A percentile compares a stretch with the other conserved stretches of the same genome.
Evolutionary conservation across 2,113 vertebrate genomes (phyloP).

Genomic region (Xiphorhynchus elegans): DNA sequence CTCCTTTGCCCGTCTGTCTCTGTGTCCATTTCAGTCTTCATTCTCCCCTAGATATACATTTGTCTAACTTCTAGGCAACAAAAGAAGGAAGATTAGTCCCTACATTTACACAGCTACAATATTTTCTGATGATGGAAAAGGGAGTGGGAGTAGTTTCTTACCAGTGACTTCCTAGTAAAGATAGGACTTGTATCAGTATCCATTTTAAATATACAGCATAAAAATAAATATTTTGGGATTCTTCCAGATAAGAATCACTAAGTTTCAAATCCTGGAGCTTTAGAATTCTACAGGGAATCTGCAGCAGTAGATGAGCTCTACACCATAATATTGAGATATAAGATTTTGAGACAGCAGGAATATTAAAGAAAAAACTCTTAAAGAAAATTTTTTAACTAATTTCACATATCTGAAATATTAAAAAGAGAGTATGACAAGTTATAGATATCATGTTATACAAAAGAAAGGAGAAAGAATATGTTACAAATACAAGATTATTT

Average conservation of each 20-base stretch:
- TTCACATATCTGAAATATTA: not conserved
- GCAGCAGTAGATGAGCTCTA: not conserved
- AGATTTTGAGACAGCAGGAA: not conserved
- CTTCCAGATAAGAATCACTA: not conserved
- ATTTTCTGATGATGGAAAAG: not conserved
- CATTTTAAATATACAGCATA: not conserved
- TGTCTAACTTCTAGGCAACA: not conserved
- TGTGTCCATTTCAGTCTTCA: not conserved
- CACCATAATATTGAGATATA: not conserved
- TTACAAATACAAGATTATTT: not conserved
- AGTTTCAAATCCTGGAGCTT: not conserved
- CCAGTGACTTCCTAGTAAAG: not conserved
- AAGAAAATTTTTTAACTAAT: not conserved
- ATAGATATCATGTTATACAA: not conserved
- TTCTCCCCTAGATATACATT: rapidly evolving
- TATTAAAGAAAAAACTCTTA: not conserved
- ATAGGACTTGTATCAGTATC: not conserved
- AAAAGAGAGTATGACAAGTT: not conserved
- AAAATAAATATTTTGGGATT: not conserved
- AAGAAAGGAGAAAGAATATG: not conserved
- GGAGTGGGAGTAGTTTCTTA: not conserved
- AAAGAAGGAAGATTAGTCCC: not conserved
- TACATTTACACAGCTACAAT: not conserved
- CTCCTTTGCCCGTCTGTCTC: not conserved
- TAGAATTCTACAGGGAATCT: not conserved